phyloP scores from a whole-genome alignment of 2,113 vertebrate species.

The Menura novaehollandiae region DNA sequence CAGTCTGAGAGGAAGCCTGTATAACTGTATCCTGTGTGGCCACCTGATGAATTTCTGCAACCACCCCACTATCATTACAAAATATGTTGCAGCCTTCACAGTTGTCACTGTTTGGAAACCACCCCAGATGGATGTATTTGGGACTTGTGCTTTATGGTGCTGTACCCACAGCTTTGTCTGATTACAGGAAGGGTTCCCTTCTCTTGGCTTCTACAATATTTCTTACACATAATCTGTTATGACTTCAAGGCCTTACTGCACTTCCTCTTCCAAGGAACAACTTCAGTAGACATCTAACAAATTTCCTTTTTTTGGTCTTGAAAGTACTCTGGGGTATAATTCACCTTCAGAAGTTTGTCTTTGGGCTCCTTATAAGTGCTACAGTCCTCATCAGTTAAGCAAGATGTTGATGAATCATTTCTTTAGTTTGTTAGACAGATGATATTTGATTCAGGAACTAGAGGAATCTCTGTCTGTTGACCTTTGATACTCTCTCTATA shows the following conservation, averaged over 20 bases:
- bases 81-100: background rate
- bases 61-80: fast-evolving
- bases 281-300: background rate
- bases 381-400: background rate
- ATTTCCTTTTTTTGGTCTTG: background rate
- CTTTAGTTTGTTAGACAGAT: background rate
- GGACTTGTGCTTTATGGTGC: background rate
- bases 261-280: background rate
- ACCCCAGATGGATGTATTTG: background rate
- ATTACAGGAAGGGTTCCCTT: background rate
- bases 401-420: background rate
- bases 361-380: background rate
- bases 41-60: background rate
- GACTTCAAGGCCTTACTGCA: background rate
- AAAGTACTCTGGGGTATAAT: background rate
- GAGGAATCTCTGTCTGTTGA: background rate
- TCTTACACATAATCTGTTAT: background rate
- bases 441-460: background rate
- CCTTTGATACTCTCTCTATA: background rate
- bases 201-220: background rate
- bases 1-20: fast-evolving
- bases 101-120: background rate
- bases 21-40: background rate
- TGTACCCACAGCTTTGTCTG: background rate
- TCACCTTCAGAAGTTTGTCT: background rate